phyloP scores from a whole-genome alignment of 2,797 vertebrate genomes.

The Cacajao melanocephalus region DNA sequence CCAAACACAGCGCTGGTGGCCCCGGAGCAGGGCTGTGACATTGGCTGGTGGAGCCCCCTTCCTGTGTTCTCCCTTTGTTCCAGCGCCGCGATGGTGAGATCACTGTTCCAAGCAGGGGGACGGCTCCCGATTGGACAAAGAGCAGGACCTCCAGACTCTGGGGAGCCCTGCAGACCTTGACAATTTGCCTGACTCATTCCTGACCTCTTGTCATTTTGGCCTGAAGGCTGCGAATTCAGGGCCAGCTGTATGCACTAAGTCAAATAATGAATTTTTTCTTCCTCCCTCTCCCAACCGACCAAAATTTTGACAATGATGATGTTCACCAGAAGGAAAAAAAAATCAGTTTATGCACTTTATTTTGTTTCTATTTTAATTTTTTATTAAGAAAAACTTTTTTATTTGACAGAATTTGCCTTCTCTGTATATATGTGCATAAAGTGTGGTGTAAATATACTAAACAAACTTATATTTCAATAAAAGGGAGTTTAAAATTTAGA shows the following conservation, averaged over 20 bases:
- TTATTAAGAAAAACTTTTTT: conserved; percentile 83
- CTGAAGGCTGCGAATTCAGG: conserved; percentile 52
- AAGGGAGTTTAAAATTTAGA: conserved; percentile 81
- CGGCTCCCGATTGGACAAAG: conserved; percentile 68
- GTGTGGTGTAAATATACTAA: conserved; percentile 86
- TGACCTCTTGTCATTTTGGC: conserved; percentile 44
- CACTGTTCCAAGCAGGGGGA: conserved; percentile 56
- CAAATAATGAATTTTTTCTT: conserved; percentile 50
- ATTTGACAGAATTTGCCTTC: conserved; percentile 84
- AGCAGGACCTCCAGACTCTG: conserved; percentile 39
- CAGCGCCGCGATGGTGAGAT: conserved; percentile 65
- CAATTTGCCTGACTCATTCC: conserved; percentile 25
- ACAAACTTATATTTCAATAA: conserved; percentile 88
- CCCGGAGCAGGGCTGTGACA: conserved; percentile 56
- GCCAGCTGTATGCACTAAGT: conserved; percentile 51
- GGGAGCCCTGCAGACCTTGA: neutral
- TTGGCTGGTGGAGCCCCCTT: conserved; percentile 67
- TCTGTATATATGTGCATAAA: conserved; percentile 84
- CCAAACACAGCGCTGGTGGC: conserved; percentile 48
- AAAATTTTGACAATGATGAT: conserved; percentile 72
- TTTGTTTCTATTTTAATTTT: conserved; percentile 85
- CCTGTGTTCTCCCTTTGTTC: conserved; percentile 76
- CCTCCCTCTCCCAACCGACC: conserved; percentile 35
- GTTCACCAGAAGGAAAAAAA: conserved; percentile 68
- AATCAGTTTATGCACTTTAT: conserved; percentile 87